Percentiles rank a stretch among this genome's conserved stretches.
These are phyloP conservation scores for Oreochromis niloticus DNA, from an alignment of 2,113 vertebrate genomes.

Conservation along the genomic window DNA sequence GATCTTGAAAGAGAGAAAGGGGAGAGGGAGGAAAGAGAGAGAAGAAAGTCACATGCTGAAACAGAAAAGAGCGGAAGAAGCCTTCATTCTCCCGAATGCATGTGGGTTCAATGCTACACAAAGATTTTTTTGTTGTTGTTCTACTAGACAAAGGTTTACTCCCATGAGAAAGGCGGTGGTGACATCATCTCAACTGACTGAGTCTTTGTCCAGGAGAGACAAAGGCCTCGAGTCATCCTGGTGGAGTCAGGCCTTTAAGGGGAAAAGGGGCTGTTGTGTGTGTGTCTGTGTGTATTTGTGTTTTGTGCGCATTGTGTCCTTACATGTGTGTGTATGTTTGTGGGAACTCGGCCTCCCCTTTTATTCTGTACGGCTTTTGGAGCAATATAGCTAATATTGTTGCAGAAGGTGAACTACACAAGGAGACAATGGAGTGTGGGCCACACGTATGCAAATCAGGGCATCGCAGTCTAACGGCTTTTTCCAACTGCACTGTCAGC, in stretches of 20 bases:
- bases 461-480: neutral
- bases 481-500: neutral
- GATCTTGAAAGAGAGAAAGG: slow-evolving; percentile 8
- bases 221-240: slow-evolving; percentile 74
- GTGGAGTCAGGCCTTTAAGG: slow-evolving; percentile 43
- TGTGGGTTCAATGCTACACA: slow-evolving; percentile 73
- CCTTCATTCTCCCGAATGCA: slow-evolving; percentile 52
- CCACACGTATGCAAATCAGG: slow-evolving; percentile 20
- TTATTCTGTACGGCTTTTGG: slow-evolving; percentile 27
- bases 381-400: slow-evolving; percentile 49
- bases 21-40: slow-evolving; percentile 24
- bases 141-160: slow-evolving; percentile 74
- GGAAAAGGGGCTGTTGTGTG: neutral
- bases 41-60: slow-evolving; percentile 64
- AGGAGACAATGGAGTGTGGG: slow-evolving; percentile 8
- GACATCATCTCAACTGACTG: slow-evolving; percentile 80
- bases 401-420: slow-evolving; percentile 41
- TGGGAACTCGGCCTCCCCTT: slow-evolving; percentile 50
- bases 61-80: slow-evolving; percentile 70
- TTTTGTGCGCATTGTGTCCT: slow-evolving; percentile 16
- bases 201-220: slow-evolving; percentile 70
- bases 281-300: slow-evolving; percentile 8
- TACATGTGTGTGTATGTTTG: slow-evolving; percentile 19
- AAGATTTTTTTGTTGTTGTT: slow-evolving; percentile 80
- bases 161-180: slow-evolving; percentile 75